These are phyloP conservation scores for Drosophila seguyi DNA, from an alignment of 1,140 invertebrate genomes.

Conservation along the genomic window DNA sequence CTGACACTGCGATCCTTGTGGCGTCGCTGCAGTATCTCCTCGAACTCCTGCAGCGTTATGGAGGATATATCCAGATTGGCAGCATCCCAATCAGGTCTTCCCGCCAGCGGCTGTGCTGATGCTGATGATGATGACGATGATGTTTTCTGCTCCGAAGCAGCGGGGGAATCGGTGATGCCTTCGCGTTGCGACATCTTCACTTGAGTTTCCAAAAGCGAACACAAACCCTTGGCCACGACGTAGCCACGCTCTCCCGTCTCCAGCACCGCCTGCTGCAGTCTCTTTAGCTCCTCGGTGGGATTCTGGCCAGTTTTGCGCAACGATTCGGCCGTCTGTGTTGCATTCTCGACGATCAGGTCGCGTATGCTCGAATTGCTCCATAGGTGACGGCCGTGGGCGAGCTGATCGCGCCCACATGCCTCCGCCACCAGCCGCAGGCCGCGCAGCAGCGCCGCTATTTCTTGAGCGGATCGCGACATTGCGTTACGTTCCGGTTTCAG, in stretches of 20 bases:
- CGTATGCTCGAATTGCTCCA: conserved; percentile 89
- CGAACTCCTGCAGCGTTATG: conserved; percentile 78
- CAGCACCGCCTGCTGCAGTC: conserved; percentile 54
- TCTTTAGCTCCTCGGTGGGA: conserved; percentile 62
- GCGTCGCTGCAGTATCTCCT: conserved; percentile 75
- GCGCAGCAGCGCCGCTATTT: conserved; percentile 87
- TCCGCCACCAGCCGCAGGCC: conserved; percentile 88
- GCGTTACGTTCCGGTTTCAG: conserved; percentile 9
- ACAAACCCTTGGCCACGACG: conserved; percentile 71
- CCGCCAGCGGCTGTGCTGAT: not conserved
- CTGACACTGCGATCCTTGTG: conserved; percentile 71
- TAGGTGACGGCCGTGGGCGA: conserved; percentile 86
- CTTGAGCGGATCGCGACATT: conserved; percentile 85
- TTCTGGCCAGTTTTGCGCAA: conserved; percentile 72
- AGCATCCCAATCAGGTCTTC: conserved; percentile 24
- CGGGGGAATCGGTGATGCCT: not conserved
- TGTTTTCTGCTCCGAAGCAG: not conserved
- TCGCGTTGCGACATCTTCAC: conserved; percentile 47
- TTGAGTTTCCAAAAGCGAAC: conserved; percentile 57
- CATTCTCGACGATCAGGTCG: conserved; percentile 85
- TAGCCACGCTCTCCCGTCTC: conserved; percentile 72
- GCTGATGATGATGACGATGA: rapidly evolving
- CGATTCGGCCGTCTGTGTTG: conserved; percentile 59
- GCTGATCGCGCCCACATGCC: conserved; percentile 87
- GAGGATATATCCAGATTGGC: conserved; percentile 79